Evolutionary conservation across 2,113 vertebrate species (phyloP).

Genomic region (Vulpes vulpes): DNA sequence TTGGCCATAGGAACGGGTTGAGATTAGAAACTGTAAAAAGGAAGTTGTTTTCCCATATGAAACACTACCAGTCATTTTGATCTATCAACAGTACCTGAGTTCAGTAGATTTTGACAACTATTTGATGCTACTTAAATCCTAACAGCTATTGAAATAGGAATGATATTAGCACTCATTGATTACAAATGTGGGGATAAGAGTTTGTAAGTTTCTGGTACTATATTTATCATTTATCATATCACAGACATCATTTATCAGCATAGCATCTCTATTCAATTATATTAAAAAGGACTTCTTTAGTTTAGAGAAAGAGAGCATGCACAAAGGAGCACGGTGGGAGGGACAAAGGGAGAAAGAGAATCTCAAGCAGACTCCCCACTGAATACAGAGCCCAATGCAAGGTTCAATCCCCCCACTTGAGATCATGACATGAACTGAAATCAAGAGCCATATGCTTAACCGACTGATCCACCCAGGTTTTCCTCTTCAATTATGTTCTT

Average conservation of each 20-base stretch:
- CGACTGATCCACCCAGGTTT: neutral
- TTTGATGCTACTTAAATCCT: constrained; percentile 15
- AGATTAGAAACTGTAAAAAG: constrained; percentile 67
- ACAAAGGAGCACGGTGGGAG: neutral
- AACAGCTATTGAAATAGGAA: neutral
- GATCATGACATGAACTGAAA: neutral
- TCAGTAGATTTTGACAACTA: constrained; percentile 24
- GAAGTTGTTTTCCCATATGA: constrained; percentile 57
- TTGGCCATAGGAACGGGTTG: constrained; percentile 68
- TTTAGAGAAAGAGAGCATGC: neutral
- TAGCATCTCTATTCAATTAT: neutral
- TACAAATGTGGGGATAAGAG: neutral
- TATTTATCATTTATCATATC: neutral
- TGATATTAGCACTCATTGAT: neutral
- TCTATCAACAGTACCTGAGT: neutral
- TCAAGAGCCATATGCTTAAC: neutral
- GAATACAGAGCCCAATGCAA: neutral
- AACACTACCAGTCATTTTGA: neutral
- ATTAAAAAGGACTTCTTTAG: neutral
- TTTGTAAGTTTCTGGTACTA: neutral
- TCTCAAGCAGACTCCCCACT: neutral
- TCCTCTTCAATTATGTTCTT: neutral
- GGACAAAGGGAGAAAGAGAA: neutral
- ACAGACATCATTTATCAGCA: neutral
- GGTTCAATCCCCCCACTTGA: neutral